Percentiles rank a stretch among this genome's conserved stretches.
These are phyloP conservation scores for Euplexia lucipara DNA, from an alignment of 2,888 invertebrate genomes.

Conservation along the genomic window DNA sequence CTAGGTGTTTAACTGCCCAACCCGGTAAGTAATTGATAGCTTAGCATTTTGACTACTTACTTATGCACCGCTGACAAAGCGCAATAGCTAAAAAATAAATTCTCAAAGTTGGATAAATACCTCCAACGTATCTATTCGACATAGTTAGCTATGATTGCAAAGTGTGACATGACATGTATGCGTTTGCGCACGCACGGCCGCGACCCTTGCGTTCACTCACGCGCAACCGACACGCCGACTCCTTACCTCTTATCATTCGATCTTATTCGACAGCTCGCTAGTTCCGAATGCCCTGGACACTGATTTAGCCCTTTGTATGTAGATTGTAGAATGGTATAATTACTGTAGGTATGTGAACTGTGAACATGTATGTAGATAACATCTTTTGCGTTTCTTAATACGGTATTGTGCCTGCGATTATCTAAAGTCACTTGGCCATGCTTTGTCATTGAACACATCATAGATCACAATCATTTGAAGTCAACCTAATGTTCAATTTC, in stretches of 20 bases:
- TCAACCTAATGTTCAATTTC: background rate
- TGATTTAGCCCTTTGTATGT: conserved; percentile 37
- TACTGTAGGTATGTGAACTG: conserved; percentile 13
- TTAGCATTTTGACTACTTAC: no score
- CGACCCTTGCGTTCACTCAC: conserved; percentile 62
- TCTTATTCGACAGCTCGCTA: conserved; percentile 44
- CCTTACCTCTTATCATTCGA: conserved; percentile 59
- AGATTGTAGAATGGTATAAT: conserved; percentile 19
- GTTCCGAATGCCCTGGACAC: conserved; percentile 28
- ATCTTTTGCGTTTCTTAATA: conserved; percentile 26
- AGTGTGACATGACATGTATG: conserved; percentile 27
- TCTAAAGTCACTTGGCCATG: background rate
- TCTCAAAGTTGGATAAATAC: background rate
- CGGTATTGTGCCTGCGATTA: conserved; percentile 7
- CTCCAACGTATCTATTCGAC: conserved; percentile 1
- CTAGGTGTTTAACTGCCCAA: background rate
- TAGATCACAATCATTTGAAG: conserved; percentile 1
- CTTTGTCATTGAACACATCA: conserved; percentile 16
- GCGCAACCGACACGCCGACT: conserved; percentile 43
- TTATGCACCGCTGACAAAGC: no score
- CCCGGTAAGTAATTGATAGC: no score
- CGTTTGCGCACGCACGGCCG: conserved; percentile 44
- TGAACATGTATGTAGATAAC: conserved; percentile 35
- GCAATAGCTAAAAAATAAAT: background rate
- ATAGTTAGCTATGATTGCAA: background rate